phyloP scores from a whole-genome alignment of 2,888 invertebrate genomes.

The Piscicola geometra region DNA sequence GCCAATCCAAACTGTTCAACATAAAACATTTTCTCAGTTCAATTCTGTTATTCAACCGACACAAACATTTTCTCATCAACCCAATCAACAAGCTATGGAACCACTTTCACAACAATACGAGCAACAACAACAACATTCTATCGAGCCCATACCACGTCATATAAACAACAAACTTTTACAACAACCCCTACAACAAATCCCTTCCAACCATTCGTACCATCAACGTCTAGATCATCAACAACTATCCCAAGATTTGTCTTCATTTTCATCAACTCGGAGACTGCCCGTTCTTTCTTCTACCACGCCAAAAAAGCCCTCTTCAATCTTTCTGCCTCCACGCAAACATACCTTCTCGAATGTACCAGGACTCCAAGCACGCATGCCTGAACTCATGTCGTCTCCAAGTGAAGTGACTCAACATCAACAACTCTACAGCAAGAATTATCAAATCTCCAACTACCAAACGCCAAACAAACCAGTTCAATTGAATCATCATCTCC shows the following conservation, averaged over 20 bases:
- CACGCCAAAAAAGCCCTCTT: conserved; percentile 25
- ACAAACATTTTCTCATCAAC: background rate
- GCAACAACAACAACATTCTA: conserved; percentile 11
- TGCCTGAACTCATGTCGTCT: conserved; percentile 30
- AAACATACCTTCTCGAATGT: background rate
- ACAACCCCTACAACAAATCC: background rate
- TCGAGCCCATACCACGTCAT: no score
- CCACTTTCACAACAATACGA: conserved; percentile 4
- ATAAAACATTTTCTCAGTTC: background rate
- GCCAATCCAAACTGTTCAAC: background rate
- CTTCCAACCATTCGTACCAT: background rate
- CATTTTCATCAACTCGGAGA: background rate
- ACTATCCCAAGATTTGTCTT: background rate
- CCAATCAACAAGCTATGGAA: conserved; percentile 10
- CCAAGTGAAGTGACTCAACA: conserved; percentile 22
- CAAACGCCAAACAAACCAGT: background rate
- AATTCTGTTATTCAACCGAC: background rate
- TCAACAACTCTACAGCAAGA: background rate
- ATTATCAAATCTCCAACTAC: background rate
- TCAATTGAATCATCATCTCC: background rate
- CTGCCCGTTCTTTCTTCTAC: conserved; percentile 5
- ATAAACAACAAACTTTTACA: no score
- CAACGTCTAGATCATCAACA: background rate
- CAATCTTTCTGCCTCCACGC: conserved; percentile 17
- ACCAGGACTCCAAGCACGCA: conserved; percentile 12